phyloP scores from a whole-genome alignment of 2,797 vertebrate genomes.

The Anisognathus igniventris region DNA sequence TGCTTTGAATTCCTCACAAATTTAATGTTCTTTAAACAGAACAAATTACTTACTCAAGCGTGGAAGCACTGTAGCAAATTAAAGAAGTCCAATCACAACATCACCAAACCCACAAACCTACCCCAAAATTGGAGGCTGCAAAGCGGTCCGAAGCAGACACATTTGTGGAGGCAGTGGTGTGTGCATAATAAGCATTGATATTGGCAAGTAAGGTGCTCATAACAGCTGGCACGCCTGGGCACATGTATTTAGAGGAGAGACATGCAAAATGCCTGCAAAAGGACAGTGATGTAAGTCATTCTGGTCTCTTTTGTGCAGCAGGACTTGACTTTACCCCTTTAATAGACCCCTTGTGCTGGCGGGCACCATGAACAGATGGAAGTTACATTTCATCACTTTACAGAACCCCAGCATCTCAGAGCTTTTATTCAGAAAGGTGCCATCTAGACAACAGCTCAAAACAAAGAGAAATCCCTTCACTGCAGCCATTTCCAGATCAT shows the following conservation, averaged over 20 bases:
- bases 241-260: conserved; percentile 99
- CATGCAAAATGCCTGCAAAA: conserved; percentile 93
- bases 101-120: conserved; percentile 57
- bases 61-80: not conserved
- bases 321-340: not conserved
- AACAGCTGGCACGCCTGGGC: conserved; percentile 92
- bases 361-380: not conserved
- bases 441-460: not conserved
- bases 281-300: conserved; percentile 14
- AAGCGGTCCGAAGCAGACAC: conserved; percentile 97
- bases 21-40: not conserved
- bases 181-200: conserved; percentile 98
- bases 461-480: not conserved
- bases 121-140: conserved; percentile 97
- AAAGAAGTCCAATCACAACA: not conserved
- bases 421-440: not conserved
- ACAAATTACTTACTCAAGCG: not conserved
- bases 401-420: not conserved
- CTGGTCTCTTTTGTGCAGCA: not conserved
- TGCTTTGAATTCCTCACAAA: not conserved
- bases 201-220: conserved; percentile 99
- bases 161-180: conserved; percentile 96
- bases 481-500: not conserved
- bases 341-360: not conserved
- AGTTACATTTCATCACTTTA: not conserved